Evolutionary conservation across 2,888 invertebrate species (phyloP).

Genomic region (Venusia cambrica): DNA sequence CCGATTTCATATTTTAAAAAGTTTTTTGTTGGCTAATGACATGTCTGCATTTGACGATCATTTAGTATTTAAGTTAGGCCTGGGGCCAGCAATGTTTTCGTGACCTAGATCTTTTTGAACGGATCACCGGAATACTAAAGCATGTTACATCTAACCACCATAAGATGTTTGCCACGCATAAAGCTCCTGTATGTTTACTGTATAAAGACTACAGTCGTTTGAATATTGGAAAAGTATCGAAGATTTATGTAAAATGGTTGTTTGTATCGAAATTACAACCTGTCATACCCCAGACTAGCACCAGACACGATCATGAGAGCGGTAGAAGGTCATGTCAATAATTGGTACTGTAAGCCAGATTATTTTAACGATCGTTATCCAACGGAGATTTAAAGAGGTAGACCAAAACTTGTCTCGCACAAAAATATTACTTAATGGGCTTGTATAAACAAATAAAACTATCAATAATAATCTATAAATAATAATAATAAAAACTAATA

Average conservation of each 20-base stretch:
- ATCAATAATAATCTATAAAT: too few relatives aligned
- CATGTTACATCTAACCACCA: slow-evolving; percentile 32
- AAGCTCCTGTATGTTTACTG: slow-evolving; percentile 25
- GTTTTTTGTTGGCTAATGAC: slow-evolving; percentile 62
- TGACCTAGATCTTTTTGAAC: slow-evolving; percentile 74
- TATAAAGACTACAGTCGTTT: slow-evolving; percentile 38
- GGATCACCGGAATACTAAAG: slow-evolving; percentile 45
- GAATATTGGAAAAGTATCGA: slow-evolving; percentile 25
- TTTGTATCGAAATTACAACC: slow-evolving; percentile 69
- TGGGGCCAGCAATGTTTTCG: slow-evolving; percentile 68
- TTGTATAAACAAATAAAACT: too few relatives aligned
- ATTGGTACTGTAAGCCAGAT: slow-evolving; percentile 43
- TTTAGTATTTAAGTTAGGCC: slow-evolving; percentile 71
- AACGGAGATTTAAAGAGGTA: too few relatives aligned
- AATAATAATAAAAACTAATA: too few relatives aligned
- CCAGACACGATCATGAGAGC: slow-evolving; percentile 65
- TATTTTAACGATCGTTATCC: slow-evolving; percentile 18
- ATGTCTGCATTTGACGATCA: slow-evolving; percentile 66
- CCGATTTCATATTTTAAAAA: slow-evolving; percentile 54
- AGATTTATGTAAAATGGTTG: slow-evolving; percentile 41
- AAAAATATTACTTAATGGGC: too few relatives aligned
- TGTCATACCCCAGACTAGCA: slow-evolving; percentile 72
- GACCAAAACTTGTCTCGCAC: too few relatives aligned
- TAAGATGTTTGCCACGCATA: slow-evolving; percentile 31
- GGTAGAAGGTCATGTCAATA: slow-evolving; percentile 64